phyloP scores from a whole-genome alignment of 2,888 invertebrate species.

The Poecilobothrus nobilitatus region DNA sequence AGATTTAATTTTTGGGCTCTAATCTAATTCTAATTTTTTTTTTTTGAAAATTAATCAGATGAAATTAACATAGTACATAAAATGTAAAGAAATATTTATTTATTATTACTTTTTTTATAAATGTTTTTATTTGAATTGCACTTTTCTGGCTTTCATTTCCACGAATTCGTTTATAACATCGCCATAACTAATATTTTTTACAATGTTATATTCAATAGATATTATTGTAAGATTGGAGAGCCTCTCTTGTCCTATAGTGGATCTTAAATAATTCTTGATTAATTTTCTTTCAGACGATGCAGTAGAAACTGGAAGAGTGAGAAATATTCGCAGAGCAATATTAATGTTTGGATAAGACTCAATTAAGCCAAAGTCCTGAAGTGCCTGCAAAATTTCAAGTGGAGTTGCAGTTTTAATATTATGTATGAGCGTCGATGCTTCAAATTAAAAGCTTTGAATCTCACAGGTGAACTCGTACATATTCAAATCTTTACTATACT shows the following conservation, averaged over 20 bases:
- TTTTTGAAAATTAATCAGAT: too few species aligned
- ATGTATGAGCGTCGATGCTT: conserved; percentile 8
- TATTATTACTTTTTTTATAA: too few species aligned
- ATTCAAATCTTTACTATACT: conserved; percentile 8
- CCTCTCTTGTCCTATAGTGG: conserved; percentile 4
- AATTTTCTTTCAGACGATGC: background rate
- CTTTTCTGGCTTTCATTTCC: too few species aligned
- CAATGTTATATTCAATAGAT: too few species aligned
- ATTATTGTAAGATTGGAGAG: conserved; percentile 7
- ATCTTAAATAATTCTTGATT: conserved; percentile 10
- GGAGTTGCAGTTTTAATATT: conserved; percentile 10
- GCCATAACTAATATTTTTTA: too few species aligned
- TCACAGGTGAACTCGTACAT: conserved; percentile 10
- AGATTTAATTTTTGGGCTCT: too few species aligned
- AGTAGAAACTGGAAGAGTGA: conserved; percentile 7
- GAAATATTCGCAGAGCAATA: conserved; percentile 9
- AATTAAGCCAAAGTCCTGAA: conserved; percentile 7
- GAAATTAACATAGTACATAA: too few species aligned
- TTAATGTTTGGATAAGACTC: conserved; percentile 11
- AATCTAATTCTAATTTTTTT: too few species aligned
- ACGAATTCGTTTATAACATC: too few species aligned
- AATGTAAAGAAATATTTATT: too few species aligned
- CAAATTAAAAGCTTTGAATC: conserved; percentile 11
- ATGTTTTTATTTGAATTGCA: too few species aligned
- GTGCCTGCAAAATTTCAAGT: conserved; percentile 7